These are phyloP conservation scores for Heliconius charithonia DNA, from an alignment of 2,888 invertebrate species.

Conservation along the genomic window DNA sequence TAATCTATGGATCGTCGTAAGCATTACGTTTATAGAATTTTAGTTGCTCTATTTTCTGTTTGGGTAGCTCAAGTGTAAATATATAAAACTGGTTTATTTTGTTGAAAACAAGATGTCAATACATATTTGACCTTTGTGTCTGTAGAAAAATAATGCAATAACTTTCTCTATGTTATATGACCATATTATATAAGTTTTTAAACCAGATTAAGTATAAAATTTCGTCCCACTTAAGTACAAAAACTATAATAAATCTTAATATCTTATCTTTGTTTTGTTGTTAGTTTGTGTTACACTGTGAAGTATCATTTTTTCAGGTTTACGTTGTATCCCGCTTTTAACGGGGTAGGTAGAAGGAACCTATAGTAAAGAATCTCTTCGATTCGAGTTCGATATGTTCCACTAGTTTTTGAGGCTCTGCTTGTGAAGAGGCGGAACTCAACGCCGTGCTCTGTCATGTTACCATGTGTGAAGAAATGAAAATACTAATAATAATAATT, in stretches of 20 bases:
- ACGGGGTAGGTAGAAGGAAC: no score
- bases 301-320: neutral
- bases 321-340: neutral
- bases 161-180: constrained; percentile 34
- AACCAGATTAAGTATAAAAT: constrained; percentile 19
- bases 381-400: no score
- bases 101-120: constrained; percentile 2
- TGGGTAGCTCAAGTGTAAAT: neutral
- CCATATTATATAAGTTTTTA: constrained; percentile 16
- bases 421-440: neutral
- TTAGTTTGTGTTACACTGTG: neutral
- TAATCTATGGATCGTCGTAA: neutral
- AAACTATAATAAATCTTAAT: constrained; percentile 15
- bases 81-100: constrained; percentile 1
- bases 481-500: no score
- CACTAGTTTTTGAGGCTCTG: neutral
- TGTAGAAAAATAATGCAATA: constrained; percentile 21
- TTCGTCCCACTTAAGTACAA: constrained; percentile 12
- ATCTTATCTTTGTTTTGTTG: neutral
- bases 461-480: no score
- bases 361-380: no score
- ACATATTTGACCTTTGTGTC: constrained; percentile 22
- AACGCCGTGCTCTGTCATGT: no score
- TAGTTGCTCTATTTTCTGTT: constrained; percentile 3
- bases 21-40: neutral